Evolutionary conservation across 2,797 vertebrate genomes (phyloP).

Genomic region (Caiman crocodilus): DNA sequence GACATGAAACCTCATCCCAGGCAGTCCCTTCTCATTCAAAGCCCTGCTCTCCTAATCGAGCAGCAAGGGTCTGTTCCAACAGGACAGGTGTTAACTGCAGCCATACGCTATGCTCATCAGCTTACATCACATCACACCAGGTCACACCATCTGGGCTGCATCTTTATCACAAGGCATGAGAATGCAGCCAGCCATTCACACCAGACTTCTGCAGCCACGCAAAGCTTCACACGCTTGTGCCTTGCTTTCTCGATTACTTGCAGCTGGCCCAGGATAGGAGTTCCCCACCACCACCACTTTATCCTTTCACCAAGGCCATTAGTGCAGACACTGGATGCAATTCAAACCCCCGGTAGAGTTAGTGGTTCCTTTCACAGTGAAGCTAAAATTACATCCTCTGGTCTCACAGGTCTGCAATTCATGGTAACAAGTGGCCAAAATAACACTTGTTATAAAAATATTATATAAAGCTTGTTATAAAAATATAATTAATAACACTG

Average conservation of each 20-base stretch:
- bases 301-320: neutral
- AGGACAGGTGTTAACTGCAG: neutral
- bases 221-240: neutral
- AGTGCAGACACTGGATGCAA: neutral
- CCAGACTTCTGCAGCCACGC: neutral
- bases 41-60: neutral
- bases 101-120: neutral
- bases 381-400: neutral
- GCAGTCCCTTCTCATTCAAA: neutral
- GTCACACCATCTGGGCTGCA: neutral
- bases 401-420: neutral
- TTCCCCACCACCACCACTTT: too few relatives aligned
- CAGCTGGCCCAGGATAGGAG: neutral
- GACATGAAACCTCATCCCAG: neutral
- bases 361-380: neutral
- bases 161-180: too few relatives aligned
- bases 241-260: neutral
- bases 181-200: rapidly evolving
- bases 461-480: too few relatives aligned
- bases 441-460: too few relatives aligned
- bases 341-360: neutral
- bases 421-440: neutral
- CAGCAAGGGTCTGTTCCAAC: neutral
- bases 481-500: too few relatives aligned
- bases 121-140: rapidly evolving